These are phyloP conservation scores for Discoglossus pictus DNA, from an alignment of 2,797 vertebrate genomes.

Conservation along the genomic window DNA sequence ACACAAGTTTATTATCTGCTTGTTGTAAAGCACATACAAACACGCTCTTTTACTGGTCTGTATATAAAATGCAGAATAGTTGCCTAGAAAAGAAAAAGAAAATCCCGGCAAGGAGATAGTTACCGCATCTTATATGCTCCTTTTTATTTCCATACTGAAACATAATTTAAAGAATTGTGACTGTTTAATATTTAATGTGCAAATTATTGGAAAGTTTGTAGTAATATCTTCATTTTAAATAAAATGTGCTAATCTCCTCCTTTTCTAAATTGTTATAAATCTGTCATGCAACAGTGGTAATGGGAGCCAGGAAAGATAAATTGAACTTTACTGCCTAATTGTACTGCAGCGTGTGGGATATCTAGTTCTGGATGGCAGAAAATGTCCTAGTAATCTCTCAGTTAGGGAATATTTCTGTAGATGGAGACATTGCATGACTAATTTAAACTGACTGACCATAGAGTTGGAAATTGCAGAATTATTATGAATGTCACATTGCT, in stretches of 20 bases:
- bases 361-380: not conserved
- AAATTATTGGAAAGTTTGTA: not conserved
- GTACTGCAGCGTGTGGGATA: constrained; percentile 21
- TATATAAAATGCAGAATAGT: too few species aligned
- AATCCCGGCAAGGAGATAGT: too few species aligned
- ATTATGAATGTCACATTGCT: constrained; percentile 60
- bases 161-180: not conserved
- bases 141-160: rapidly evolving
- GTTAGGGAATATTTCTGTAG: constrained; percentile 45
- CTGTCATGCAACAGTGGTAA: constrained; percentile 29
- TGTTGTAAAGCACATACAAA: too few species aligned
- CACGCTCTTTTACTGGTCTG: too few species aligned
- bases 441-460: constrained; percentile 53
- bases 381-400: constrained; percentile 43
- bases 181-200: constrained; percentile 4
- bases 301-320: constrained; percentile 31
- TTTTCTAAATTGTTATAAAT: not conserved
- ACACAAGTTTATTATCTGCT: too few species aligned
- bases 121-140: rapidly evolving
- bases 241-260: constrained; percentile 7
- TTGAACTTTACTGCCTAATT: constrained; percentile 31
- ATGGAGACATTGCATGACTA: constrained; percentile 49
- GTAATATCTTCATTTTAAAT: not conserved
- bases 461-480: constrained; percentile 54
- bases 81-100: too few species aligned